Base-by-base conservation (phyloP, 2,888 invertebrate species). In the Hofmannophila pseudospretella region DNA sequence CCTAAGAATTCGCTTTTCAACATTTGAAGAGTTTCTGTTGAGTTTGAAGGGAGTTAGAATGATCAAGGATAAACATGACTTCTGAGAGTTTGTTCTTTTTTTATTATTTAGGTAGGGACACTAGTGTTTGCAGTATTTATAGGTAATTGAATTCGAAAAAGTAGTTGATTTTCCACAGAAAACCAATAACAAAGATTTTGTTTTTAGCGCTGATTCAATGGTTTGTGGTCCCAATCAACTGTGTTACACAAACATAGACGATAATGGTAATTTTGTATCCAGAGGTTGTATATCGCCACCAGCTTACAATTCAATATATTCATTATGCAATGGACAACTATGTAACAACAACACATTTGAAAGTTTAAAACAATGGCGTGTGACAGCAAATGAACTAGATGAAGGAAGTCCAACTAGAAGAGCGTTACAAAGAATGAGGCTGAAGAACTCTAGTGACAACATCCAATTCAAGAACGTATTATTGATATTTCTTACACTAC, bases 201-300 rank as follows among this genome's bases (percentile, higher is more conserved):
- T 38, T 74, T 76, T 38, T 58, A 78, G 78, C 36, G 47, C 60
- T 2, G 60, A 71, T 41, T 67, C 66, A 32, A 65, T 64, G 50
- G 42, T 67, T 2, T 81, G 81, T 47, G 51, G 48, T 2, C 45
- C 38, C 11, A 54, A 65, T 35, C 69, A 81, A 52, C 28, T 74
- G 9, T 81, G 81, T 43, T 79, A 47, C 38, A 70, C 64, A 38
- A 69, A 70, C 42, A 60, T 77, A 19, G 60, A 75, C 41, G 53
- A 61, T 19, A 54, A 56, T 38, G 45, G 42, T 2, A 58, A 62
- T 36, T 58, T 49, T 38, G 69, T 79, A 8, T 54, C 67, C 2
- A 65, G 78, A 54, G 80, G 80, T 39, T 82, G 81, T 44, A 56
- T 58, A n/a, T 22, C 52, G 5, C 52, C 44, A 40, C 72, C 72